Evolutionary conservation across 2,797 vertebrate genomes (phyloP).

Genomic region (Scolopax rusticola): DNA sequence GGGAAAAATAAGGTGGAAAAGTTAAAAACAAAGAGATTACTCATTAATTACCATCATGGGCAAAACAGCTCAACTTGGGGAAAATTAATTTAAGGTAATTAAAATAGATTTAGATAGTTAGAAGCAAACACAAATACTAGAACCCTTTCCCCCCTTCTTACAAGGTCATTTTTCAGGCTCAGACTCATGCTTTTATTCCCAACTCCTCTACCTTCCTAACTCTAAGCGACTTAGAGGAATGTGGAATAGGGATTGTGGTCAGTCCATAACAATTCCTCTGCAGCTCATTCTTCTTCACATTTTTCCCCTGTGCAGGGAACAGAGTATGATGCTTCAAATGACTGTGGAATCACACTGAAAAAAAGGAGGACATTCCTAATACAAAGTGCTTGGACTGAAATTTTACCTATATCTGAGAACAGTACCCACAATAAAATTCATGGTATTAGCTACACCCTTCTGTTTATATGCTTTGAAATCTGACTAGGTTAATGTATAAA

Average conservation of each 20-base stretch:
- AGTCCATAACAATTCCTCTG: background rate
- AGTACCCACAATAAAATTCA: background rate
- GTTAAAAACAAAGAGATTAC: background rate
- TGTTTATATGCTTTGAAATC: background rate
- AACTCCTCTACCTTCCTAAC: background rate
- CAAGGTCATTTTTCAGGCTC: background rate
- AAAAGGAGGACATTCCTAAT: background rate
- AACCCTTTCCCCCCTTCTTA: background rate
- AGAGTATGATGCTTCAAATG: background rate
- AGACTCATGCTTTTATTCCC: background rate
- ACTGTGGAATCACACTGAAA: background rate
- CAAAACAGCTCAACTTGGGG: background rate
- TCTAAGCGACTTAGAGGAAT: rapidly evolving
- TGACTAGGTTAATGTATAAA: background rate
- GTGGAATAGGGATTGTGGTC: rapidly evolving
- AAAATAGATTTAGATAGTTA: background rate
- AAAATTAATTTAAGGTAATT: background rate
- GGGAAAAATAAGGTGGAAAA: background rate
- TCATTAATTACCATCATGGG: background rate
- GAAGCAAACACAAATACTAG: background rate
- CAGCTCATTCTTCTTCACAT: background rate
- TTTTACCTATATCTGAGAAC: background rate
- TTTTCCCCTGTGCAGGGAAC: background rate
- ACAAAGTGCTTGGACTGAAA: background rate
- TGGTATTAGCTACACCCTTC: background rate